phyloP scores from a whole-genome alignment of 2,888 invertebrate genomes.

The Apodemia mormo region DNA sequence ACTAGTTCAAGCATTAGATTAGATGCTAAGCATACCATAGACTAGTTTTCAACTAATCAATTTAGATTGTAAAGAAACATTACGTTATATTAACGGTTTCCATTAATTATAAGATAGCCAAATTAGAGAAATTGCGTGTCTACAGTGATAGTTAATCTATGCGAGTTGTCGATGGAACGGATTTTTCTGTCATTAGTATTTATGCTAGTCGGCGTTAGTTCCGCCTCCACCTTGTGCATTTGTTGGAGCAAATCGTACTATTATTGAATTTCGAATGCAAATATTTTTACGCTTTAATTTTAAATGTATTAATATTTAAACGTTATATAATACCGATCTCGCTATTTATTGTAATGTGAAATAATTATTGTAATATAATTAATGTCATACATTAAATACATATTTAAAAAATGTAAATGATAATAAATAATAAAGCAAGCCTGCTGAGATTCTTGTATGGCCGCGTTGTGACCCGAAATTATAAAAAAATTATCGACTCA shows the following conservation, averaged over 20 bases:
- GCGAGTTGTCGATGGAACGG: not conserved
- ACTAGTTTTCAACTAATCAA: constrained; percentile 8
- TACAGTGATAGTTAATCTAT: constrained; percentile 6
- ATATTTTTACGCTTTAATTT: no score
- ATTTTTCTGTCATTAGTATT: not conserved
- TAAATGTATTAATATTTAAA: no score
- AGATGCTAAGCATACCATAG: not conserved
- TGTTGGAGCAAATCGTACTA: not conserved
- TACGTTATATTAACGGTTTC: constrained; percentile 6
- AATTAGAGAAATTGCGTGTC: constrained; percentile 10
- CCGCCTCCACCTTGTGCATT: not conserved
- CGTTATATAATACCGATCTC: no score
- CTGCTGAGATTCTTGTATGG: no score
- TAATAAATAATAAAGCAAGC: no score
- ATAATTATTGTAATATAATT: no score
- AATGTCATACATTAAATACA: no score
- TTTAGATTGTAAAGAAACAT: constrained; percentile 3
- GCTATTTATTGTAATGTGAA: no score
- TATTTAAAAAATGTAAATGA: no score
- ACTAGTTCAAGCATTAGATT: constrained; percentile 2
- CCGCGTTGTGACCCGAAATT: no score
- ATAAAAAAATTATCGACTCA: no score
- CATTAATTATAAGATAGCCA: constrained; percentile 7
- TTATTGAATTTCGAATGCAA: not conserved
- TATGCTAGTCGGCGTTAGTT: not conserved